These are phyloP conservation scores for Elymnias hypermnestra DNA, from an alignment of 1,140 invertebrate genomes.

Conservation along the genomic window DNA sequence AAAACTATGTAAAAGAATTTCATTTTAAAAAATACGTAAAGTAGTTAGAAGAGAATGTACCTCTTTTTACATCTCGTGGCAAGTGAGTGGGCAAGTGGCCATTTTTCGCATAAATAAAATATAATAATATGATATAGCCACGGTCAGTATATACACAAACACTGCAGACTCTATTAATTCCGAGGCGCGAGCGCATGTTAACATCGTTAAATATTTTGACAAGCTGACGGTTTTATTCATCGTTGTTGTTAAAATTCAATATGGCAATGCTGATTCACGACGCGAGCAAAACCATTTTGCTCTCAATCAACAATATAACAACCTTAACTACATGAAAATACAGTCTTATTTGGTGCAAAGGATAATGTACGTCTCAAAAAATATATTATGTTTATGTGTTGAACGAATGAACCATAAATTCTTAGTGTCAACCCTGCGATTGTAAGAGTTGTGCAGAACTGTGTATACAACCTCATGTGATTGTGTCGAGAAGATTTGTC, in stretches of 20 bases:
- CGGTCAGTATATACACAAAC: conserved; percentile 14
- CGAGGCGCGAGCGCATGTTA: conserved; percentile 17
- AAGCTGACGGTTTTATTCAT: conserved; percentile 31
- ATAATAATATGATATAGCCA: no score
- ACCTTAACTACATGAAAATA: background rate
- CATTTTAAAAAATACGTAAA: no score
- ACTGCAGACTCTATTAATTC: conserved; percentile 16
- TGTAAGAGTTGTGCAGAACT: background rate
- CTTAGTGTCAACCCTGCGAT: conserved; percentile 12
- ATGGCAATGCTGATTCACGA: conserved; percentile 28
- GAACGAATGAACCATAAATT: conserved; percentile 12
- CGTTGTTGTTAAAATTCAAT: conserved; percentile 28
- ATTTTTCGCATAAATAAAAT: no score
- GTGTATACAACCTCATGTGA: conserved; percentile 3
- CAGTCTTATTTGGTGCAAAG: conserved; percentile 1
- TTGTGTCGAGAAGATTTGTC: conserved; percentile 16
- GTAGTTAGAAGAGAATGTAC: no score
- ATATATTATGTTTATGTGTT: conserved; percentile 6
- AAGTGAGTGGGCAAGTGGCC: no score
- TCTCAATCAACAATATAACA: background rate
- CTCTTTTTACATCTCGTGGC: no score
- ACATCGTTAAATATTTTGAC: conserved; percentile 38
- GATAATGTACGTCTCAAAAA: background rate
- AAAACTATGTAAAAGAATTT: no score
- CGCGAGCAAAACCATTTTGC: conserved; percentile 4